Base-by-base conservation (phyloP, 2,888 invertebrate species). In the Heliconius aoede region DNA sequence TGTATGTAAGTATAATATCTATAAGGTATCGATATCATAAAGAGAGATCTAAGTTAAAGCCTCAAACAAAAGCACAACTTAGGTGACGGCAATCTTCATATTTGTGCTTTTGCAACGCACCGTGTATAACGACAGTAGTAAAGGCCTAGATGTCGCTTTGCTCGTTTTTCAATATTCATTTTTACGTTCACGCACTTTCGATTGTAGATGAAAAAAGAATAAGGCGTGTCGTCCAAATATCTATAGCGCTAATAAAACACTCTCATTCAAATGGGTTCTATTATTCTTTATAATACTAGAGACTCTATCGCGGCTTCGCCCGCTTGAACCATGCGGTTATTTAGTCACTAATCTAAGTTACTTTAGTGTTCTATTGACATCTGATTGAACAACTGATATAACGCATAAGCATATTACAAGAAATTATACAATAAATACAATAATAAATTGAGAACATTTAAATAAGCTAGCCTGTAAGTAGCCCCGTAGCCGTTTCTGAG, bases 71-170 rank as follows among this genome's bases (percentile, higher is more conserved):
- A 69, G 55, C 69, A 30, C 55, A 69, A 69, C 30, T 51, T 69
- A 55, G 28, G 51, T 55, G 69, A 55, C 30, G 69, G 30, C 69
- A 30, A 69, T 69, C 55, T 69, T 55, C 69, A 69, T 69, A 55
- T 69, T 69, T 69, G 55, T 69, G 55, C 69, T 69, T 69, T 69
- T 30, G 69, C 55, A 32, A 55, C 30, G 69, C 69, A 69, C 69
- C 55, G 32, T 69, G 24, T 55, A 55, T 69, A 69, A 69, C 55
- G 55, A 8, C 32, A 64, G 64, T 36, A 15, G 65, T 5, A 18
- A 7, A n/a, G n/a, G 30, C n/a, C 55, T 30, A 30, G n/a, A 32
- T 69, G 55, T 69, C 55, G 69, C 30, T 55, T 69, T 69, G 51
- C 51, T 24, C n/a, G 69, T 69, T 69, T 69, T 69, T 69, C 30